Percentiles rank a stretch among this genome's conserved stretches.
Evolutionary conservation across 2,797 vertebrate genomes (phyloP).

Genomic region (Ctenopoma kingsleyae): DNA sequence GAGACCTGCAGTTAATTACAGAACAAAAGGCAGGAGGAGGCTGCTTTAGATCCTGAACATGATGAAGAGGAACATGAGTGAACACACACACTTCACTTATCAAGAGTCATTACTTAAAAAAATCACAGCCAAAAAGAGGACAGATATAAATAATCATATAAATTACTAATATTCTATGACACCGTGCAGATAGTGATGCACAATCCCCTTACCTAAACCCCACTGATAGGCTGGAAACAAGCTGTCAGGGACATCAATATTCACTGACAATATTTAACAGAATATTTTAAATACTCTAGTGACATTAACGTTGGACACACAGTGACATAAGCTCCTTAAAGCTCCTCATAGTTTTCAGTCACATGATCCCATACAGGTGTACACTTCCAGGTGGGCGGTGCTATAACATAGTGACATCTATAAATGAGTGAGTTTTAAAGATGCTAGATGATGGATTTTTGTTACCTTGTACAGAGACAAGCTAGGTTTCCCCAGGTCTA

Average conservation of each 20-base stretch:
- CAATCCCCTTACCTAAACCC: too few relatives aligned
- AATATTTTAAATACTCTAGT: too few relatives aligned
- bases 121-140: not conserved
- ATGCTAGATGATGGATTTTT: too few relatives aligned
- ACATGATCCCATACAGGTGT: too few relatives aligned
- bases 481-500: not conserved
- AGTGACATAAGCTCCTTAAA: too few relatives aligned
- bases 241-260: not conserved
- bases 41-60: conserved; percentile 46
- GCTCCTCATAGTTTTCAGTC: too few relatives aligned
- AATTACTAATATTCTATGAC: not conserved
- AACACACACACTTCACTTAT: conserved; percentile 35
- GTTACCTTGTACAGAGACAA: not conserved
- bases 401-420: too few relatives aligned
- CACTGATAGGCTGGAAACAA: too few relatives aligned
- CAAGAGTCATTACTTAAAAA: not conserved
- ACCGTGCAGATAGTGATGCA: not conserved
- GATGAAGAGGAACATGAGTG: conserved; percentile 60
- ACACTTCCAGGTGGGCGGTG: too few relatives aligned
- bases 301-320: too few relatives aligned
- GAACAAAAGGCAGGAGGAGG: conserved; percentile 66
- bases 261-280: not conserved
- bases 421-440: not conserved
- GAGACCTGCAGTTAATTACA: conserved; percentile 74
- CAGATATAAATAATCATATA: not conserved